Base-by-base conservation (phyloP, 2,888 invertebrate genomes). In the Tetragonisca angustula region DNA sequence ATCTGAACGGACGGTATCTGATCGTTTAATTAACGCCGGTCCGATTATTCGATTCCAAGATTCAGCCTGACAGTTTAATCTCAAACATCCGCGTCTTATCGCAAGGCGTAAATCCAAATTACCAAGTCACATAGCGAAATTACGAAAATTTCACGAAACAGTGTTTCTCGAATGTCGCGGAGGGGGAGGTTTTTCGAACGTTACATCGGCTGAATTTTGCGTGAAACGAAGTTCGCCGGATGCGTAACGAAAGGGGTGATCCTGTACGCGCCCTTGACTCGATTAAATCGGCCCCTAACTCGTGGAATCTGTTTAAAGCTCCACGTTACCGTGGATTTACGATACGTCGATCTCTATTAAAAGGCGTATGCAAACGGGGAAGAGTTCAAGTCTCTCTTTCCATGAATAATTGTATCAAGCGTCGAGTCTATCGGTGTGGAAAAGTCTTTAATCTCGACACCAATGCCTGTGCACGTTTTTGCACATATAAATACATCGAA, bases 281-380 rank as follows among this genome's bases (percentile, higher is more conserved):
- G 74, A 75, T 75, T 75, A 75, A 75, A 67, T 27, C 27, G 52
- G 24, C 54, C 65, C 65, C 65, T 56, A 65, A 67, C 74, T 67
- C 9, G 65, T 24, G 65, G 50, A 21, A 56, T 43, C 54, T 43
- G 54, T 67, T 75, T 65, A 65, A 75, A 56, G n/a, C 62, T 24
- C 6, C 24, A 9, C 21, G 74, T 43, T 70, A 6, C 43, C 52
- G 32, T 52, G 74, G 27, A 75, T 75, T 75, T 65, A 67, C 65
- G 74, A 75, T 67, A 67, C 74, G 74, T 75, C 74, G 67, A 75
- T 75, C 74, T 75, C 65, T 65, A 67, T 75, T 75, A 75, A 75
- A 75, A 54, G 65, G 65, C 65, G 21, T 43, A 15, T 21, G 43
- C 27, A 62, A 73, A 65, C 74, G 54, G 74, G 56, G 65, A 75